Base-by-base conservation (phyloP, 2,888 invertebrate species). In the Reticulitermes lucifugus region DNA sequence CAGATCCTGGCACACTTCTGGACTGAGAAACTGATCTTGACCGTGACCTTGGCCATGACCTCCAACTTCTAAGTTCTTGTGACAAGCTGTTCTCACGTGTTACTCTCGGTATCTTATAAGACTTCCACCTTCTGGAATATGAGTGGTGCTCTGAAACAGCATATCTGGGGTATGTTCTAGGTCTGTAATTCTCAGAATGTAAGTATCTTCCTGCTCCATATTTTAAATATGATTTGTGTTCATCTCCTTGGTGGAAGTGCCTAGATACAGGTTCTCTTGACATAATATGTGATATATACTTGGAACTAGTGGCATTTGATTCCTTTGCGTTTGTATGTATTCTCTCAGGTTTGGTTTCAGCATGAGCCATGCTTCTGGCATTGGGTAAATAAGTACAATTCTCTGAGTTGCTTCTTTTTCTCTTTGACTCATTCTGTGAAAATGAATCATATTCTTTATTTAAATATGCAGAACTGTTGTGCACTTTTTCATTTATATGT, bases 41-140 rank as follows among this genome's bases (percentile, higher is more conserved):
- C 7, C 51, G 60, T 80, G 79, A 51, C 18, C 79, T 59, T 25
- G 79, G 22, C 7, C 51, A 60, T 80, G 79, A 51, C 18, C 79
- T 59, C 25, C 60, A 35, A 21, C 60, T 55, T 51, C 51, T 60
- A 22, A 41, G 41, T 18, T 60, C 60, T 0, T 41, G 18, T 0
- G 80, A 80, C 18, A 80, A 60, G 41, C 80, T 80, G 35, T 35
- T 29, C 5, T 59, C 80, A 18, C 60, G 21, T 22, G 10, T 22
- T 59, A 14, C 14, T 22, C 60, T 29, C 2, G 73, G 73, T 35
- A 9, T 29, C 41, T 12, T 73, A 35, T 41, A 35, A 6, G 41
- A 35, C 18, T 14, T 41, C 73, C 29, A 21, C 41, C 73, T 10
- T 29, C 25, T 25, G 9, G 70, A 70, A 70, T 70, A 25, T 70